Percentiles rank a stretch among this genome's conserved stretches.
These are phyloP conservation scores for Amazona guildingii DNA, from an alignment of 2,113 vertebrate genomes.

Conservation along the genomic window DNA sequence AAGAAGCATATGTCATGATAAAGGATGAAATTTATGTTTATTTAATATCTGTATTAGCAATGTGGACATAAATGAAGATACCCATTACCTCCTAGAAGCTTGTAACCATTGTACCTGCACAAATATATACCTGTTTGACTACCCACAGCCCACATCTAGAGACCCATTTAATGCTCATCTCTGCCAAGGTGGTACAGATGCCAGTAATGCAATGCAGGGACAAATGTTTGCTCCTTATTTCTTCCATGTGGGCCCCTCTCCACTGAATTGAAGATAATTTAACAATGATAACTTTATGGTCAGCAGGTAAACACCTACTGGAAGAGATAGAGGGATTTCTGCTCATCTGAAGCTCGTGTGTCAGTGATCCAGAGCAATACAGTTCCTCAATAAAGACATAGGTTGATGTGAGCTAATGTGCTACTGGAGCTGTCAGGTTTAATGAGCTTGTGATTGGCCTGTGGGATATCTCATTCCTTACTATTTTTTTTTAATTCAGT, in stretches of 20 bases:
- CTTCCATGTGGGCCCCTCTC: rapidly evolving
- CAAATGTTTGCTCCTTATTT: neutral
- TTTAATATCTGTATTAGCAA: neutral
- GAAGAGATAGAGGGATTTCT: neutral
- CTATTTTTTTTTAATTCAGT: conserved; percentile 22
- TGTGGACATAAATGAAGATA: neutral
- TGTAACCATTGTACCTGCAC: rapidly evolving
- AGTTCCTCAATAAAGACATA: neutral
- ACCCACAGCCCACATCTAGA: neutral
- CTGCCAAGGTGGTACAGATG: neutral
- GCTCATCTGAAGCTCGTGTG: rapidly evolving
- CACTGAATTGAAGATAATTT: neutral
- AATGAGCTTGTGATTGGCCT: neutral
- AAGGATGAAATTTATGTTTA: neutral
- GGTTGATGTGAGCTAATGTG: rapidly evolving
- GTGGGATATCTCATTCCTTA: neutral
- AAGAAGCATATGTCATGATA: neutral
- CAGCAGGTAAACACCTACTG: neutral
- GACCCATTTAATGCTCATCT: neutral
- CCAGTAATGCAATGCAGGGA: neutral
- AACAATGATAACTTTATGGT: neutral
- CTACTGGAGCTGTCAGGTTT: neutral
- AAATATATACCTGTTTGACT: neutral
- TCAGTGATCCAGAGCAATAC: neutral
- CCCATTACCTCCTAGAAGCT: rapidly evolving